These are phyloP conservation scores for Sphyrna mokarran DNA, from an alignment of 2,113 vertebrate genomes.

Conservation along the genomic window DNA sequence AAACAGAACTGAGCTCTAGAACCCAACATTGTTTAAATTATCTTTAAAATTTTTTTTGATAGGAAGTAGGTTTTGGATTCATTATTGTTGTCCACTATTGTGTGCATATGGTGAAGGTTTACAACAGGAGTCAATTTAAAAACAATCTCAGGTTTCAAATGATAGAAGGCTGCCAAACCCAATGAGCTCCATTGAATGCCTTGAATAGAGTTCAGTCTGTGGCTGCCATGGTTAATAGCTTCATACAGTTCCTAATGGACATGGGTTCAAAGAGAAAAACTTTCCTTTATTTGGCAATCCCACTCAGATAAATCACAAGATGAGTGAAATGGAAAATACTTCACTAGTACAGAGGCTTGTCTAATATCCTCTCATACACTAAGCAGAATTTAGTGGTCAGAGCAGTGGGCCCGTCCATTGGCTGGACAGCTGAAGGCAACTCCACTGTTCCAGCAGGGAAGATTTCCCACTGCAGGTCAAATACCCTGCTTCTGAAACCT, in stretches of 20 bases:
- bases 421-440: no score
- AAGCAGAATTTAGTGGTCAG: no score
- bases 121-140: not conserved
- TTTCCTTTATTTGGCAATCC: not conserved
- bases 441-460: no score
- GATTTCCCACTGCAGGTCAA: no score
- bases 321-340: not conserved
- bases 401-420: no score
- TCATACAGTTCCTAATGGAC: no score
- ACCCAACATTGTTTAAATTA: not conserved
- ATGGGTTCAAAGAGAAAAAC: not conserved
- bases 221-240: not conserved
- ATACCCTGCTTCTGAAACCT: no score
- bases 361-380: no score
- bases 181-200: no score
- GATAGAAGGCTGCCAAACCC: not conserved
- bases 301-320: not conserved
- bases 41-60: not conserved
- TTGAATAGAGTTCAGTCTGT: not conserved
- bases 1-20: not conserved
- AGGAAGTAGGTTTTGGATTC: not conserved
- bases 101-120: not conserved
- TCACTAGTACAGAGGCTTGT: not conserved
- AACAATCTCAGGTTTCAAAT: no score
- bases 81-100: not conserved